Conservation (phyloP, 2,888 invertebrate species). For the Chromoteleia sp. region DNA sequence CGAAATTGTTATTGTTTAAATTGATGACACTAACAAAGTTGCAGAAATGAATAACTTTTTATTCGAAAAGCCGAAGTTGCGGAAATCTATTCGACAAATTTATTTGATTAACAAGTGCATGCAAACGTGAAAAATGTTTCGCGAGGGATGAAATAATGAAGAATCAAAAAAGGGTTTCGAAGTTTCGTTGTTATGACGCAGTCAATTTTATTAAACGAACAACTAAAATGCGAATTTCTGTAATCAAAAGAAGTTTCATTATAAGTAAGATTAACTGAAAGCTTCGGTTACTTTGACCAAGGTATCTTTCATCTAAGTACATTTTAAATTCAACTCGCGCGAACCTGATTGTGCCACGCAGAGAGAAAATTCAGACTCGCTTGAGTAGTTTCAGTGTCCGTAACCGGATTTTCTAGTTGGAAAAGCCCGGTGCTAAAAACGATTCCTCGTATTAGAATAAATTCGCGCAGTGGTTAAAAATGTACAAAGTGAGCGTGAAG, state of each 20-base stretch:
- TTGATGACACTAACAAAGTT: constrained; percentile 33
- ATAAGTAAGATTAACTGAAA: constrained; percentile 47
- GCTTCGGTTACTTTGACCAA: constrained; percentile 55
- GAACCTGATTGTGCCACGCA: constrained; percentile 57
- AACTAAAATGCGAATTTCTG: constrained; percentile 10
- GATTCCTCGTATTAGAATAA: constrained; percentile 55
- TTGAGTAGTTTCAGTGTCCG: constrained; percentile 51
- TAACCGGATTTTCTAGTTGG: constrained; percentile 62
- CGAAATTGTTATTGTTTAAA: constrained; percentile 40
- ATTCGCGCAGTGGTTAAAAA: constrained; percentile 43
- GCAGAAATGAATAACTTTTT: constrained; percentile 28
- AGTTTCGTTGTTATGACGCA: background rate
- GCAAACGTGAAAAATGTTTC: constrained; percentile 8
- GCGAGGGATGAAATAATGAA: background rate
- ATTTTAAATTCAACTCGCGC: constrained; percentile 63
- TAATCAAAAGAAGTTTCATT: constrained; percentile 35
- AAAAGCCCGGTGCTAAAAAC: constrained; percentile 36
- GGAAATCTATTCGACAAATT: constrained; percentile 5
- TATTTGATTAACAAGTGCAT: constrained; percentile 15
- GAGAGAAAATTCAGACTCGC: constrained; percentile 54
- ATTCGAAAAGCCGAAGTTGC: constrained; percentile 10
- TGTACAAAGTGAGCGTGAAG: constrained; percentile 38
- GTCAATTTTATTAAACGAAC: constrained; percentile 14
- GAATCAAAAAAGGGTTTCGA: background rate
- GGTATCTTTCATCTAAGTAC: constrained; percentile 54